phyloP scores from a whole-genome alignment of 2,797 vertebrate genomes.

The Takifugu rubripes region DNA sequence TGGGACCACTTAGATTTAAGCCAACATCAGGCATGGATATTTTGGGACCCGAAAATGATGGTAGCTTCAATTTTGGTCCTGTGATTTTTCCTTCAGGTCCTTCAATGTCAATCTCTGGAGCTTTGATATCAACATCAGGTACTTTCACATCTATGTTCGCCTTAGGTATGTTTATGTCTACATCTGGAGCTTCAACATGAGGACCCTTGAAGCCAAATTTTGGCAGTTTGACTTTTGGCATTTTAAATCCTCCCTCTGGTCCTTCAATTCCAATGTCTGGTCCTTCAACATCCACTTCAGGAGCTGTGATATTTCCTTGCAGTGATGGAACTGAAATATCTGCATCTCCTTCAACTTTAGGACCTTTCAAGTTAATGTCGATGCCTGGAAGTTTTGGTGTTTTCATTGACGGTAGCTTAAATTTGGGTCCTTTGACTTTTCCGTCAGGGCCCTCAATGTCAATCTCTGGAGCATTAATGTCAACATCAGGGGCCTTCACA shows the following conservation, averaged over 20 bases:
- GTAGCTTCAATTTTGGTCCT: no score
- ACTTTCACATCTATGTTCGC: no score
- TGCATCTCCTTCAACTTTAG: neutral
- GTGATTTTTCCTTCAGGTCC: no score
- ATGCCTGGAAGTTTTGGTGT: neutral
- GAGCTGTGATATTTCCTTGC: neutral
- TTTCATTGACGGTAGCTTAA: constrained; percentile 24
- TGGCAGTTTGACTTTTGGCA: constrained; percentile 29
- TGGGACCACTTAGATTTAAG: no score
- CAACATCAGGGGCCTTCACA: neutral
- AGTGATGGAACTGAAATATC: neutral
- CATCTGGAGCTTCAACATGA: no score
- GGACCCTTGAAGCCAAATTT: constrained; percentile 1
- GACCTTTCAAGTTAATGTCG: constrained; percentile 2
- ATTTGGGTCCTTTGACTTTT: constrained; percentile 32
- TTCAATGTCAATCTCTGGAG: no score
- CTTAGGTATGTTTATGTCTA: no score
- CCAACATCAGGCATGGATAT: no score
- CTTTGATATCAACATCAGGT: no score
- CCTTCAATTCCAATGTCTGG: neutral
- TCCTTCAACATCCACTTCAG: constrained; percentile 28
- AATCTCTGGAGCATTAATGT: constrained; percentile 19
- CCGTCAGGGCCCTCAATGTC: constrained; percentile 16
- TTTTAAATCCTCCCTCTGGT: neutral
- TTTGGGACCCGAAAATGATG: no score